A percentile compares a stretch with the other conserved stretches of the same genome.
Evolutionary conservation across 2,888 invertebrate genomes (phyloP).

Genomic region (Epiperipatus broadwayi): DNA sequence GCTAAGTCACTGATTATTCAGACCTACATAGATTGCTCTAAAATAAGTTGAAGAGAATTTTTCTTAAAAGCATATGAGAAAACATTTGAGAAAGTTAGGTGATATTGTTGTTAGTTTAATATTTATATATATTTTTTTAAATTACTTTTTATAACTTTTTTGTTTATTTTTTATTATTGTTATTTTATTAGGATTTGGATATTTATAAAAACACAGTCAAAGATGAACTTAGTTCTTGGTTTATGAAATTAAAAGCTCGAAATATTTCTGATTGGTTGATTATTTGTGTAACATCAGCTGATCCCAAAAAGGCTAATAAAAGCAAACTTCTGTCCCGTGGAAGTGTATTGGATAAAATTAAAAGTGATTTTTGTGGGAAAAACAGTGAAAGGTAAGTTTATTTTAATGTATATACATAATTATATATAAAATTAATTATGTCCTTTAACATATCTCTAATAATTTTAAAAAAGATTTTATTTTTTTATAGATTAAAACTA

Average conservation of each 20-base stretch:
- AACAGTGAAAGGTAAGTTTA: constrained; percentile 43
- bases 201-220: constrained; percentile 64
- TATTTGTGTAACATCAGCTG: constrained; percentile 73
- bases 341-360: constrained; percentile 81
- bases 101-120: too few species aligned
- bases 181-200: constrained; percentile 57
- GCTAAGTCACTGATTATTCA: too few species aligned
- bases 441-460: too few species aligned
- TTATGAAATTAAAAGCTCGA: constrained; percentile 50
- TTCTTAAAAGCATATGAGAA: too few species aligned
- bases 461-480: neutral
- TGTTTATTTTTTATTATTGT: neutral
- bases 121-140: constrained; percentile 10
- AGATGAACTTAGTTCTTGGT: constrained; percentile 75
- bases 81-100: too few species aligned
- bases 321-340: constrained; percentile 77
- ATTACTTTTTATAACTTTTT: constrained; percentile 4
- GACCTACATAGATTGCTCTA: too few species aligned
- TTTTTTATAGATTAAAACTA: constrained; percentile 11
- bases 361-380: constrained; percentile 76
- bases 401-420: too few species aligned
- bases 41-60: too few species aligned
- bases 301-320: constrained; percentile 52
- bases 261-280: constrained; percentile 80
- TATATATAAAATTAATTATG: too few species aligned